phyloP scores from a whole-genome alignment of 2,113 vertebrate species.

The Mesitornis unicolor region DNA sequence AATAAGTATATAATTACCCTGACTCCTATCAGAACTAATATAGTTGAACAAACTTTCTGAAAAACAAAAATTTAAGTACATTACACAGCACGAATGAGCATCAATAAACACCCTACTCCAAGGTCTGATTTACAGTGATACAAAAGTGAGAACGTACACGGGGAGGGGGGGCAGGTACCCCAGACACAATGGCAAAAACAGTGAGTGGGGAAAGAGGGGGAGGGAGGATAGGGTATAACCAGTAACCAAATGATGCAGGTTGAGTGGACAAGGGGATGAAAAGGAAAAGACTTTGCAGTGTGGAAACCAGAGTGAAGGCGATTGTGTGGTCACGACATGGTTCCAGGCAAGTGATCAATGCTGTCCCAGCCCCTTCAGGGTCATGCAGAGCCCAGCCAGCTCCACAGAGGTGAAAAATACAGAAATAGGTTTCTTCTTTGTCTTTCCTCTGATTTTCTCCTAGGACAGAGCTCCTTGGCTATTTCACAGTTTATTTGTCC shows the following conservation, averaged over 20 bases:
- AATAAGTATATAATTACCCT: not conserved
- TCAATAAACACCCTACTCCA: not conserved
- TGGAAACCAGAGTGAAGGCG: not conserved
- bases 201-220: not conserved
- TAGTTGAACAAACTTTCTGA: not conserved
- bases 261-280: not conserved
- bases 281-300: not conserved
- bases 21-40: not conserved
- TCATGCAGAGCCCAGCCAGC: not conserved
- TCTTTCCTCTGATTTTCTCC: not conserved
- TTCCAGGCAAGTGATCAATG: not conserved
- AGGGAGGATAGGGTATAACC: not conserved
- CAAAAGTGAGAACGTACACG: not conserved
- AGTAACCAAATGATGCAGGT: not conserved
- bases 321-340: rapidly evolving
- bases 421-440: not conserved
- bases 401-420: not conserved
- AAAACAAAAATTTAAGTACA: not conserved
- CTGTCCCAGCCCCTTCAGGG: not conserved
- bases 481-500: not conserved
- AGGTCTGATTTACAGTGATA: not conserved
- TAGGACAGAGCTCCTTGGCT: not conserved
- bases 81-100: not conserved
- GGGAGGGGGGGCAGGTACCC: not conserved
- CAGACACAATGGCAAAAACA: rapidly evolving